Conservation (phyloP, 2,888 invertebrate species). For the Agrilus mali region DNA sequence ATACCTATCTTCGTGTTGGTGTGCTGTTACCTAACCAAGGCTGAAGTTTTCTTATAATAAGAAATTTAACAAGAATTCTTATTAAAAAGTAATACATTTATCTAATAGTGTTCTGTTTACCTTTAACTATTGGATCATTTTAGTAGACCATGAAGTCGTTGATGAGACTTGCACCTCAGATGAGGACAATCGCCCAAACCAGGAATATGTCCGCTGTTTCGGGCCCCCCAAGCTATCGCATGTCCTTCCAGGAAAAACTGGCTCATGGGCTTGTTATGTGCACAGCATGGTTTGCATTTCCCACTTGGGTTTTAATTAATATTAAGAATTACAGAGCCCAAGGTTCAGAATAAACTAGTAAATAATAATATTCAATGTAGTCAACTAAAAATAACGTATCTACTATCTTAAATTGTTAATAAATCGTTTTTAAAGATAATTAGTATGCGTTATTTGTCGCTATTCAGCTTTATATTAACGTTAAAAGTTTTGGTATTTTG, state of each 20-base stretch:
- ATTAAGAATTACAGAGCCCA: constrained; percentile 9
- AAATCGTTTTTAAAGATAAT: too few species aligned
- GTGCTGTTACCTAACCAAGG: too few species aligned
- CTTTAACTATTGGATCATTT: too few species aligned
- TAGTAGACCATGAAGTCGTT: not conserved
- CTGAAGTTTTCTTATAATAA: too few species aligned
- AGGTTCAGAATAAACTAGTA: constrained; percentile 3
- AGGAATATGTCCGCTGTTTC: constrained; percentile 22
- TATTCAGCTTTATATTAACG: too few species aligned
- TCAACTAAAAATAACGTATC: constrained; percentile 4
- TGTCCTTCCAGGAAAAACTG: constrained; percentile 24
- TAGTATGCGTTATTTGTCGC: too few species aligned
- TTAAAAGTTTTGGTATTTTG: too few species aligned
- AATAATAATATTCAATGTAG: constrained; percentile 3
- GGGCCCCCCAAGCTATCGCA: constrained; percentile 25
- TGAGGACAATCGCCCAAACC: not conserved
- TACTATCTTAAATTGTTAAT: too few species aligned
- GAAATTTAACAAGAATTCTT: too few species aligned
- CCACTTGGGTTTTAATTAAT: constrained; percentile 11
- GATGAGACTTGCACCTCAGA: constrained; percentile 1
- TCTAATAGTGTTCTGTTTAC: too few species aligned
- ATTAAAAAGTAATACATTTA: too few species aligned
- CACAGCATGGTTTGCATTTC: constrained; percentile 15
- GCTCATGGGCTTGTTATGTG: constrained; percentile 23
- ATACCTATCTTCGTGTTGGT: too few species aligned